phyloP scores from a whole-genome alignment of 2,797 vertebrate species.

The Emydoidea blandingii region DNA sequence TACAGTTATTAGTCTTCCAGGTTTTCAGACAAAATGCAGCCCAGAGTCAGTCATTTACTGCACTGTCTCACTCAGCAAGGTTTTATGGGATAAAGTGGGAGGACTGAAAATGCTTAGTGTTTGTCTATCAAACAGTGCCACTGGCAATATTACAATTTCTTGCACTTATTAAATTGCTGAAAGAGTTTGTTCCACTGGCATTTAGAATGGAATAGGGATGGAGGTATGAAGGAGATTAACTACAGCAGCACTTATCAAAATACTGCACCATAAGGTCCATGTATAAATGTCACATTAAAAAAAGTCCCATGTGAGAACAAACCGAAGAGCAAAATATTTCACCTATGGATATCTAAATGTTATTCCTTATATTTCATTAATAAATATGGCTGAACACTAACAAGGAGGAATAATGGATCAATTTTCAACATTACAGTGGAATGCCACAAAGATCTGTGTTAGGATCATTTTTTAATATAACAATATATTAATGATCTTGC shows the following conservation, averaged over 20 bases:
- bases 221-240: conserved; percentile 6
- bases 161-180: neutral
- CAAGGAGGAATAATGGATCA: neutral
- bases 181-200: neutral
- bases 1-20: neutral
- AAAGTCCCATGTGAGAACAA: neutral
- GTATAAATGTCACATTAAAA: neutral
- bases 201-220: neutral
- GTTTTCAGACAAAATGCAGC: neutral
- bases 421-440: neutral
- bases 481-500: too few species aligned
- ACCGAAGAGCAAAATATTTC: neutral
- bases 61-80: neutral
- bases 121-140: neutral
- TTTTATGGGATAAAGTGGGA: neutral
- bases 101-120: neutral
- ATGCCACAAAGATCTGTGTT: neutral
- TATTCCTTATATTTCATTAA: neutral
- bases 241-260: neutral
- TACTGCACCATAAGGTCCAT: neutral
- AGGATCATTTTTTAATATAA: neutral
- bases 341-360: neutral
- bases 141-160: conserved; percentile 14
- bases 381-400: neutral
- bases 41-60: neutral